Conservation (phyloP, 2,888 invertebrate genomes). For the Pachliopta kotzebuea region DNA sequence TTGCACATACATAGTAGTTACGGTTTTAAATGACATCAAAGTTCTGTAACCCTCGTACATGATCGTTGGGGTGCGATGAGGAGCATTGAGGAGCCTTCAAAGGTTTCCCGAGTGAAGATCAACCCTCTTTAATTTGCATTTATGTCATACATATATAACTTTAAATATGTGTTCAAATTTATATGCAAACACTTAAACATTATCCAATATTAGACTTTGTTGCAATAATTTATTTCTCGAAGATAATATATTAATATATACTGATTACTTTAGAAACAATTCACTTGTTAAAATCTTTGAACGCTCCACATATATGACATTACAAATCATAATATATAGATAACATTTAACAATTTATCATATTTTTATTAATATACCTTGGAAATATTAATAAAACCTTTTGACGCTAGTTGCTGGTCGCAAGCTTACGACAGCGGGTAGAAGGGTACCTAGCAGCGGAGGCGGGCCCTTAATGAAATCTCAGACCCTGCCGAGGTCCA, state of each 20-base stretch:
- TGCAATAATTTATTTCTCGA: too few species aligned
- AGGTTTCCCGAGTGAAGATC: constrained; percentile 8
- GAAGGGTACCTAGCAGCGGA: constrained; percentile 82
- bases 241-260: too few species aligned
- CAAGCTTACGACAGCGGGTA: constrained; percentile 88
- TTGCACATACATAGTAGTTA: constrained; percentile 14
- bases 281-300: constrained; percentile 13
- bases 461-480: constrained; percentile 88
- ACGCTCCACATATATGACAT: constrained; percentile 10
- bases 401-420: constrained; percentile 86
- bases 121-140: constrained; percentile 22
- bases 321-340: too few species aligned
- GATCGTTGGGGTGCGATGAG: constrained; percentile 8
- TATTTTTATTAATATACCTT: background rate
- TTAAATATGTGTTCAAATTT: too few species aligned
- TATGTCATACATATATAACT: background rate
- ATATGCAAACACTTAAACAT: too few species aligned
- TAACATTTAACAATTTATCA: too few species aligned
- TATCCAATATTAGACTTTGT: too few species aligned
- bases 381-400: background rate
- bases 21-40: constrained; percentile 2
- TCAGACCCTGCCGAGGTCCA: constrained; percentile 91
- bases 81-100: constrained; percentile 25
- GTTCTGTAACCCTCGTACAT: constrained; percentile 16
- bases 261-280: background rate